Conservation (phyloP, 2,113 vertebrate species). For the Barnardius zonarius region DNA sequence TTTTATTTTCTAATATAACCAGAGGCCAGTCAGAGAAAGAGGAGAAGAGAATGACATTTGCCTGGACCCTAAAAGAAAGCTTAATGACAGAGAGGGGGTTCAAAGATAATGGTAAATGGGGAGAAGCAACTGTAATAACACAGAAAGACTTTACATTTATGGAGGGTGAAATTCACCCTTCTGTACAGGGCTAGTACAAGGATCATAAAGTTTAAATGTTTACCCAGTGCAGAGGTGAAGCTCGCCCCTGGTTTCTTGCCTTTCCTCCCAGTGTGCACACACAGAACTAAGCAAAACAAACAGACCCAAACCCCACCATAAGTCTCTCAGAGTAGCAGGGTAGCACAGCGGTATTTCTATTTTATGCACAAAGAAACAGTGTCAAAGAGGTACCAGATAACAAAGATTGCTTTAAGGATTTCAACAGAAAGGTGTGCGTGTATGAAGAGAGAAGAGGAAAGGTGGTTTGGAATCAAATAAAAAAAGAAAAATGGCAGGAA, state of each 20-base stretch:
- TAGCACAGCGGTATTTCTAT: background rate
- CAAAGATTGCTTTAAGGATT: background rate
- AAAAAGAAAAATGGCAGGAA: background rate
- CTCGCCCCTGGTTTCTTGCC: constrained; percentile 17
- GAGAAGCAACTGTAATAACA: constrained; percentile 41
- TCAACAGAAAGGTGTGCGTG: background rate
- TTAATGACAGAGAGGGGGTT: constrained; percentile 51
- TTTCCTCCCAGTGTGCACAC: background rate
- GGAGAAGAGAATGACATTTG: constrained; percentile 63
- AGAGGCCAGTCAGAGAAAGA: constrained; percentile 53
- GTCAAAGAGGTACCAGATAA: background rate
- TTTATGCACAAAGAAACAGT: constrained; percentile 3
- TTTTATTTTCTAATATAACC: constrained; percentile 72
- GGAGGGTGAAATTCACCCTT: constrained; percentile 36
- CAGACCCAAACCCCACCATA: background rate
- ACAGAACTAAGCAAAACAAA: constrained; percentile 7
- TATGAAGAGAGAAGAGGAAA: background rate
- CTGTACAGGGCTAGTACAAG: background rate
- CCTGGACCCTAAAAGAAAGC: constrained; percentile 59
- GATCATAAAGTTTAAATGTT: constrained; percentile 60
- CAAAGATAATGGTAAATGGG: constrained; percentile 39
- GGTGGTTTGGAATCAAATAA: background rate
- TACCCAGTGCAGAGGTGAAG: constrained; percentile 26
- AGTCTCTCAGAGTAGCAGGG: background rate
- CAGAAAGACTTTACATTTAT: constrained; percentile 44